Conservation (phyloP, 2,113 vertebrate genomes). For the Catharus bicknelli region DNA sequence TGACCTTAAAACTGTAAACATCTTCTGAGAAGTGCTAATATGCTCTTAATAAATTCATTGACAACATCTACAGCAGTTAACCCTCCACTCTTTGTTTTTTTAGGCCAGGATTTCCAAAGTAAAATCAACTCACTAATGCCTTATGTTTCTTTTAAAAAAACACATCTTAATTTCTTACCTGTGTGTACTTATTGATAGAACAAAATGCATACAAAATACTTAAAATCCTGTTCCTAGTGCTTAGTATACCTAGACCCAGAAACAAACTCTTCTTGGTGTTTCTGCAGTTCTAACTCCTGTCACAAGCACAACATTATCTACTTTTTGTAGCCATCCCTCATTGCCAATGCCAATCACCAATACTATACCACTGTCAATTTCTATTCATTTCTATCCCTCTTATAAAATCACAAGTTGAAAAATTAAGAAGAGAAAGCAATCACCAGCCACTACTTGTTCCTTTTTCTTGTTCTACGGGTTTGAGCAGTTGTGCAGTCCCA, state of each 20-base stretch:
- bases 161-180: not conserved
- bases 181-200: not conserved
- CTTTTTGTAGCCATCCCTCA: not conserved
- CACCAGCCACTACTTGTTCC: fast-evolving
- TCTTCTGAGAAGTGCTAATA: not conserved
- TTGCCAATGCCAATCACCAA: fast-evolving
- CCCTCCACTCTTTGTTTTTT: not conserved
- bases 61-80: not conserved
- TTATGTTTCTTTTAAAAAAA: not conserved
- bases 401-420: not conserved
- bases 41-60: not conserved
- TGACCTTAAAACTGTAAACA: not conserved
- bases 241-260: not conserved
- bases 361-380: not conserved
- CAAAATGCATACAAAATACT: not conserved
- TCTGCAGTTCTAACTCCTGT: not conserved
- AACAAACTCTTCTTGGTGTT: not conserved
- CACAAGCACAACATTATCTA: not conserved
- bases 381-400: not conserved
- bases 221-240: not conserved
- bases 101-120: not conserved
- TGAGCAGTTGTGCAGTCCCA: not conserved
- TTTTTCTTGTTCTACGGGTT: not conserved
- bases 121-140: not conserved
- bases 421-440: not conserved